A percentile compares a stretch with the other conserved stretches of the same genome.
These are phyloP conservation scores for Geotrupes spiniger DNA, from an alignment of 2,888 invertebrate species.

Conservation along the genomic window DNA sequence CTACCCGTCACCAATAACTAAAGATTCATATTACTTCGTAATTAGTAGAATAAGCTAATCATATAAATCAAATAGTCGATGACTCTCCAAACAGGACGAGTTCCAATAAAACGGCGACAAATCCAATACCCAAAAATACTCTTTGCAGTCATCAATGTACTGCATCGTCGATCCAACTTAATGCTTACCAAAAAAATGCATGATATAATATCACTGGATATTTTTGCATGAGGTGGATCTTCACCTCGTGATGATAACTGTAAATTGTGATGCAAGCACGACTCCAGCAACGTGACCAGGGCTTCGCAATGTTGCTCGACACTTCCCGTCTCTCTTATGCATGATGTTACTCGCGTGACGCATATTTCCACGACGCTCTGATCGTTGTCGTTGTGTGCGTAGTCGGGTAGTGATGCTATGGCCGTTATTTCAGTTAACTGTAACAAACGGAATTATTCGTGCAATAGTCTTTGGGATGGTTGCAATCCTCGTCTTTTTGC, in stretches of 20 bases:
- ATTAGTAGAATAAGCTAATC: too few relatives aligned
- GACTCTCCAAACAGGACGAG: too few relatives aligned
- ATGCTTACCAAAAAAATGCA: constrained; percentile 81
- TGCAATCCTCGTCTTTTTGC: too few relatives aligned
- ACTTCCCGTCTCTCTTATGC: constrained; percentile 84
- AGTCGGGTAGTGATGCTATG: constrained; percentile 80
- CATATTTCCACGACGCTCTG: constrained; percentile 95
- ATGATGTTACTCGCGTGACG: constrained; percentile 85
- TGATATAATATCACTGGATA: constrained; percentile 91
- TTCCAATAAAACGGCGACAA: too few relatives aligned
- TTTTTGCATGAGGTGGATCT: constrained; percentile 95
- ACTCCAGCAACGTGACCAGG: constrained; percentile 79
- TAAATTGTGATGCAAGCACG: constrained; percentile 84
- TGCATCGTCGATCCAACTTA: too few relatives aligned
- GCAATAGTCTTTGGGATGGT: too few relatives aligned
- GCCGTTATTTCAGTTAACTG: constrained; percentile 72
- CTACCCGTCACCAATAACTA: too few relatives aligned
- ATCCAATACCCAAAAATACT: too few relatives aligned
- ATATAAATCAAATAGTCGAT: too few relatives aligned
- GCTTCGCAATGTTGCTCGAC: constrained; percentile 83
- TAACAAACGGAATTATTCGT: constrained; percentile 39
- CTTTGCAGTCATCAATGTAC: too few relatives aligned
- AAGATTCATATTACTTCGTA: too few relatives aligned
- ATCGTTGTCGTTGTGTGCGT: constrained; percentile 83
- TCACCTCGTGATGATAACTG: constrained; percentile 75